Base-by-base conservation (phyloP, 2,113 vertebrate species). In the Oreochromis aureus region DNA sequence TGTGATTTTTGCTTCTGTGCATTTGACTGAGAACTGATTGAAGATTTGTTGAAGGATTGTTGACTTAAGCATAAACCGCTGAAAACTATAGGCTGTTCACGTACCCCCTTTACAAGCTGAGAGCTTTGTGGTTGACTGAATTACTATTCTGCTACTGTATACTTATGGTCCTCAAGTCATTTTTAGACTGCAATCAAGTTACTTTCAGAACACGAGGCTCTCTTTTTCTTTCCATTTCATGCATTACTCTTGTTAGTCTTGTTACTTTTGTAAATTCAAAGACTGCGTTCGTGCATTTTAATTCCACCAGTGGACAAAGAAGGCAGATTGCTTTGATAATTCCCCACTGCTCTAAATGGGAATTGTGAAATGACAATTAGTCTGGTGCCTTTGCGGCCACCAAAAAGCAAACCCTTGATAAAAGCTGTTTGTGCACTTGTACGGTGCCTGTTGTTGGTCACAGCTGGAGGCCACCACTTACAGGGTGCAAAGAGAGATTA, bases 281-380 rank as follows among this genome's bases (percentile, higher is more conserved):
- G 46, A 85, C 71, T 73, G 84, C 10, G 48, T 51, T 78, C 12
- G 44, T 87, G 22, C 78, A 44, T 85, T 86, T 84, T 84, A 30
- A 88, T 82, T 41, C 85, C 63, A 61, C 87, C 48, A 82, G 81
- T 44, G 22, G 44, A 87, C 81, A 82, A 84, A 91, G 85, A 90
- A 88, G 87, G 80, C 81, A 84, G 58, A 87, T 88, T 89, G 71
- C 81, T 79, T 89, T 84, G 81, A 83, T 58, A 81, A 44, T 81
- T 55, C 78, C 30, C 22, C 22, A 22, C 82, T 63, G 48, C 81
- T 34, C 80, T 56, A n/a, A 87, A 59, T 81, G 63, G 63, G 58
- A 80, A 87, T 87, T 83, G 81, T 56, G 46, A 83, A 86, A 91
- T 84, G 73, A 90, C 86, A 92, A 92, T 95, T 92, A 90, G 84